Conservation (phyloP, 1,140 invertebrate species). For the Ganaspis sp. region DNA sequence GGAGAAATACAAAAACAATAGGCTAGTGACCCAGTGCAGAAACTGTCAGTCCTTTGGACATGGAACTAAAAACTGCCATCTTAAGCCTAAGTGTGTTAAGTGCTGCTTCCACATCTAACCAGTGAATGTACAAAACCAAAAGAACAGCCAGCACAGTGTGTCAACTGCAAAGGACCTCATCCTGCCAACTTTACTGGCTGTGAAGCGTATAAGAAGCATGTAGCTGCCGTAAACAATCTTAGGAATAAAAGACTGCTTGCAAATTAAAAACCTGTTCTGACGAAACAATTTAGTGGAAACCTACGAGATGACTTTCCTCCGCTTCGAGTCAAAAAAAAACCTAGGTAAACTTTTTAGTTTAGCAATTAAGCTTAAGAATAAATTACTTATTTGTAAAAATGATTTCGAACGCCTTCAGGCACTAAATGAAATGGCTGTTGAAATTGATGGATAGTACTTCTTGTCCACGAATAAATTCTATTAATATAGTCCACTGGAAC, state of each 20-base stretch:
- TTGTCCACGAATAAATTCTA: not conserved
- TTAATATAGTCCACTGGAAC: not conserved
- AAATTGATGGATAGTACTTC: not conserved
- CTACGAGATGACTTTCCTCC: not conserved
- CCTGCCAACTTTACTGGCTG: not conserved
- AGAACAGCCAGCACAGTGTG: not conserved
- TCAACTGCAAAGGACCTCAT: not conserved
- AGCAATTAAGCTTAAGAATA: not conserved
- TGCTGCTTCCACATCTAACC: slow-evolving; percentile 55
- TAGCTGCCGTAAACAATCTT: not conserved
- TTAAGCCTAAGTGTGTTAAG: slow-evolving; percentile 52
- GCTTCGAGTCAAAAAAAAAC: not conserved
- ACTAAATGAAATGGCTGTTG: not conserved
- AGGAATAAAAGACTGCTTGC: too few relatives aligned
- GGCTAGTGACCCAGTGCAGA: slow-evolving; percentile 43
- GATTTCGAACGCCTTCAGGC: not conserved
- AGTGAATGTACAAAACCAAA: slow-evolving; percentile 38
- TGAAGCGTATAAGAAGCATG: not conserved
- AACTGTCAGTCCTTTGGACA: not conserved
- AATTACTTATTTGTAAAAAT: not conserved
- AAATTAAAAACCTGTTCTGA: too few relatives aligned
- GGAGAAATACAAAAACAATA: slow-evolving; percentile 47
- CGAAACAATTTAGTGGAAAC: not conserved
- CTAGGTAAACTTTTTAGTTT: not conserved
- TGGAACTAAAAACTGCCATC: slow-evolving; percentile 53